A percentile compares a stretch with the other conserved stretches of the same genome.
Evolutionary conservation across 2,888 invertebrate genomes (phyloP).

Genomic region (Meteorus cinctellus): DNA sequence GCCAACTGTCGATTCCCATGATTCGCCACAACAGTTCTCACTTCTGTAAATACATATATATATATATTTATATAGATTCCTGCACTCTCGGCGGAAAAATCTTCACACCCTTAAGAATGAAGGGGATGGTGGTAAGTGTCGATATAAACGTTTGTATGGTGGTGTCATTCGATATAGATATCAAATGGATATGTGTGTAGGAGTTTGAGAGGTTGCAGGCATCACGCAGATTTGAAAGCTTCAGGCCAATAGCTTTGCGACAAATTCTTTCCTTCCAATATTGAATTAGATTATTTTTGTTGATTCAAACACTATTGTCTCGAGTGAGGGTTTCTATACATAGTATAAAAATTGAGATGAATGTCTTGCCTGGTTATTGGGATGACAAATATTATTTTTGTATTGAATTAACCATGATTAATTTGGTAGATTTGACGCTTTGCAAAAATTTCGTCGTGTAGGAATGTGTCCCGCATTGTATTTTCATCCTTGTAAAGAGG

Average conservation of each 20-base stretch:
- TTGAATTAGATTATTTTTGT: background rate
- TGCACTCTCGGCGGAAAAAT: constrained; percentile 49
- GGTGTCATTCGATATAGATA: background rate
- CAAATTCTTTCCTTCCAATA: background rate
- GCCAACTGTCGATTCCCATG: constrained; percentile 69
- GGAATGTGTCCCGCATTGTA: too few relatives aligned
- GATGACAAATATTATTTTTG: too few relatives aligned
- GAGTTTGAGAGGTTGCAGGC: background rate
- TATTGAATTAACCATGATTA: too few relatives aligned
- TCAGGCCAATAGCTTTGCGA: background rate
- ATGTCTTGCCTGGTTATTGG: too few relatives aligned
- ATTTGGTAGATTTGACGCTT: too few relatives aligned
- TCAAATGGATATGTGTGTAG: background rate
- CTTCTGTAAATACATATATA: constrained; percentile 35
- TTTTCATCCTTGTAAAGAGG: too few relatives aligned
- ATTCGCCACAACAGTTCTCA: constrained; percentile 56
- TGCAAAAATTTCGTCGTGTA: too few relatives aligned
- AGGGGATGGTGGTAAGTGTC: constrained; percentile 8
- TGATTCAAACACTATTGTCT: background rate
- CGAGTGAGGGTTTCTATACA: background rate
- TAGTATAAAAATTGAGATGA: too few relatives aligned
- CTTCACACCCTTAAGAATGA: constrained; percentile 46
- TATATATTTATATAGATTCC: constrained; percentile 49
- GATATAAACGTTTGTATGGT: background rate
- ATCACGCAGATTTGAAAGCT: background rate